Evolutionary conservation across 2,888 invertebrate species (phyloP).

Genomic region (Dichetophora obliterata): DNA sequence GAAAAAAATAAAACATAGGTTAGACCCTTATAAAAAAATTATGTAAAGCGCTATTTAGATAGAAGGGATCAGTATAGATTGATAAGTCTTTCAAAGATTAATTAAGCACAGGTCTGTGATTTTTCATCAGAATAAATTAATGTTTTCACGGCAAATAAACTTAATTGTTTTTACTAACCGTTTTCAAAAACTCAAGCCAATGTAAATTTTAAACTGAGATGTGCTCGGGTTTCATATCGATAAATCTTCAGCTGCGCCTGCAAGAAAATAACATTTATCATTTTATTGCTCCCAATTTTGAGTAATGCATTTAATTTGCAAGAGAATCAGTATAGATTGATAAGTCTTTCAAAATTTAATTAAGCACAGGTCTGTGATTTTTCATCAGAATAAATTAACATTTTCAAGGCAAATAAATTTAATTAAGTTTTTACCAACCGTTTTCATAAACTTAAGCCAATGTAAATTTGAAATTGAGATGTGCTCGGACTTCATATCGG

Average conservation of each 20-base stretch:
- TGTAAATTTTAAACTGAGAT: no score
- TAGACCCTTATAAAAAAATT: background rate
- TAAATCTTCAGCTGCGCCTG: background rate
- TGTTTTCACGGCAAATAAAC: background rate
- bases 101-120: slow-evolving; percentile 13
- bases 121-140: background rate
- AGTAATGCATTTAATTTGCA: background rate
- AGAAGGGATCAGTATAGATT: background rate
- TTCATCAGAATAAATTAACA: slow-evolving; percentile 39
- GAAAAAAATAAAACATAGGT: background rate
- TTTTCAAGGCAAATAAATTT: background rate
- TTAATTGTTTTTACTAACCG: background rate
- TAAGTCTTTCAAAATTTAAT: slow-evolving; percentile 43
- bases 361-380: slow-evolving; percentile 50
- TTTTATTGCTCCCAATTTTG: no score
- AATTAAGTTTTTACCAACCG: background rate
- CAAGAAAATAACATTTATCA: background rate
- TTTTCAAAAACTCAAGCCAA: background rate
- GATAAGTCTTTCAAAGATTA: background rate
- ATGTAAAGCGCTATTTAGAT: background rate
- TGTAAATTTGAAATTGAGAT: background rate
- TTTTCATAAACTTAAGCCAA: background rate
- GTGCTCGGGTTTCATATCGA: background rate
- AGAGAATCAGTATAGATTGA: slow-evolving; percentile 42
- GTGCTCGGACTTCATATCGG: background rate